Evolutionary conservation across 2,888 invertebrate genomes (phyloP), one percentile per base, ranked within the genome.

Genomic region (Erannis defoliaria): DNA sequence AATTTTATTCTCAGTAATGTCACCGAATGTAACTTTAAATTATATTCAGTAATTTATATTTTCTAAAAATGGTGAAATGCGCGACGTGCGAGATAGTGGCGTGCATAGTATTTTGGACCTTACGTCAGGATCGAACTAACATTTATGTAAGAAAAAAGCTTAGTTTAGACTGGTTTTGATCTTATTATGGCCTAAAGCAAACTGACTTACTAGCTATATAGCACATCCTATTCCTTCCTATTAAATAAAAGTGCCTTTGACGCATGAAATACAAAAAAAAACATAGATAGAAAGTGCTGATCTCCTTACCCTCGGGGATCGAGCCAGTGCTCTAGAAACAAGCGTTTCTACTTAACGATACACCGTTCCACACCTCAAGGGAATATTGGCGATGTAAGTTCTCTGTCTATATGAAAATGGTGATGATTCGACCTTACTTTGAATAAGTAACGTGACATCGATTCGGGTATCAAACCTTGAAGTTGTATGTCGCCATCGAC

Each of bases 321-420:
- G 56, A 48, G 49, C 31, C 42, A 19, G 50, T 43, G 14, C 21
- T 53, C 48, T 57, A 40, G 37, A 64, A 56, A 70, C 67, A 71
- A 64, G 67, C 62, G 51, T 66, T 65, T 64, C 64, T 67, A 70
- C 68, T 68, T 68, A 67, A 50, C 58, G 63, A 50, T 61, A 66
- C 67, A 67, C 37, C 64, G 55, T 57, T 53, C 19, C 14, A 38
- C 42, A 50, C 58, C 66, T 55, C 49, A 12, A 43, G 66, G 66
- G 62, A 62, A 55, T 58, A 48, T 55, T 26, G 46, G 54, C 37
- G 49, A 40, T 56, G 60, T 35, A 43, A 43, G 45, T 45, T 26
- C 14, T 35, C 50, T 42, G 31, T 51, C 38, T 61, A 29, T 58
- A 49, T 61, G 61, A 55, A 57, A 50, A 60, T 66, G 29, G 56